Base-by-base conservation (phyloP, 2,797 vertebrate genomes). In the Esox lucius region DNA sequence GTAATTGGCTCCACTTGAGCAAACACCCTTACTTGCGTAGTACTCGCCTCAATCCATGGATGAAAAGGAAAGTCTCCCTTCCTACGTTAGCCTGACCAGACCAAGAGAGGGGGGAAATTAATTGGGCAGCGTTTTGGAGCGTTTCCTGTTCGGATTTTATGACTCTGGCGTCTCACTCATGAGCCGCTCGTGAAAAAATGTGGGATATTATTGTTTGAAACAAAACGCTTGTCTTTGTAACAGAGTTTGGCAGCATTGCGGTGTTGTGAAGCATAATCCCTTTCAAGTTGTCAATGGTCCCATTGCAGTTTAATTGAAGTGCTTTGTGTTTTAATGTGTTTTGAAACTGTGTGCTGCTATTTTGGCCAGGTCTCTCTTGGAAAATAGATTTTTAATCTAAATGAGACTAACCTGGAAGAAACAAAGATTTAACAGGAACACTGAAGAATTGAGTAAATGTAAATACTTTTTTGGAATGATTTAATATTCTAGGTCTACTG, bases 1-100 rank as follows among this genome's bases (percentile, higher is more conserved):
- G 90, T 94, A 94, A 94, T 94, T 94, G 92, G 91, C 93, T 93
- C 88, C 92, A 94, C 93, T 94, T 94, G 93, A 94, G 90, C 89
- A 94, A 94, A 94, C 91, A 93, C 83, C 78, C 79, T 81, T 83
- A 86, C 88, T 87, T 86, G 84, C 86, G 84, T 88, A 85, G 82
- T 90, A 88, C 88, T 87, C 85, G 77, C 81, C 85, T 91, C 80
- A 76, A 77, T 87, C 84, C 79, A 74, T 77, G 78, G 80, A 84
- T 82, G 78, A 81, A 90, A 84, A 83, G 68, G 59, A 84, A 86
- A 82, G 77, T 73, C 77, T 74, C 72, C 72, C 71, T 78, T 85
- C 80, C 83, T 78, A 68, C 82, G 74, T 87, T 89, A 74, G 81
- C 81, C 81, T 79, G 33, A 76, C 68, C 68, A 78, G 75, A 83